phyloP scores from a whole-genome alignment of 2,797 vertebrate genomes.

The Natrix natrix region DNA sequence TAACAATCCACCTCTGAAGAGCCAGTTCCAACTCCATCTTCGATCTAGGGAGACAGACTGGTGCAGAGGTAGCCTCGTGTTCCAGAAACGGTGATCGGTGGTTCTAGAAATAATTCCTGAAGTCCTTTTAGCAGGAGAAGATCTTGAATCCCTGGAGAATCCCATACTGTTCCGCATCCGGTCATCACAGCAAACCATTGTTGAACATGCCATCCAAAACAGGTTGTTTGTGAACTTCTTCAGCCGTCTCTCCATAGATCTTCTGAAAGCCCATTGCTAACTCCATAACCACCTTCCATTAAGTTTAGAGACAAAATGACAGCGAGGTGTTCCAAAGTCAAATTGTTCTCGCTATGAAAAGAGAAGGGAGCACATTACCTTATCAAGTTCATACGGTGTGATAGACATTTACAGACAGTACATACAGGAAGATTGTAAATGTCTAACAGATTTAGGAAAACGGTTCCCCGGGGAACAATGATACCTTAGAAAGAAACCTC shows the following conservation, averaged over 20 bases:
- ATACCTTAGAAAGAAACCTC: conserved; percentile 62
- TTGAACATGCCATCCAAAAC: neutral
- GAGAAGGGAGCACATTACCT: conserved; percentile 66
- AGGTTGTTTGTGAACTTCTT: neutral
- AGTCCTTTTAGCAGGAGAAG: neutral
- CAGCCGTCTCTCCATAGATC: no score
- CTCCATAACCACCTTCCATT: conserved; percentile 27
- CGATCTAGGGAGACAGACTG: no score
- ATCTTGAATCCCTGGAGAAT: neutral
- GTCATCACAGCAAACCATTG: neutral
- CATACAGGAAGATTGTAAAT: conserved; percentile 70
- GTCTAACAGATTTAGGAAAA: conserved; percentile 74
- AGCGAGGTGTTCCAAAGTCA: conserved; percentile 73
- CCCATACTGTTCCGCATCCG: no score
- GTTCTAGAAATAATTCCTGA: neutral
- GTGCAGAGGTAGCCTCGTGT: neutral
- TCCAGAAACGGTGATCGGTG: no score
- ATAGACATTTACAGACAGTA: conserved; percentile 69
- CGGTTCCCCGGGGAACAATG: conserved; percentile 66
- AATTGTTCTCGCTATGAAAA: conserved; percentile 64
- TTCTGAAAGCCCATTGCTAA: neutral
- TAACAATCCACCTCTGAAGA: neutral
- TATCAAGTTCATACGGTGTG: conserved; percentile 73
- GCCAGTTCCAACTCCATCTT: neutral
- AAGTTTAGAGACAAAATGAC: conserved; percentile 56